A percentile compares a stretch with the other conserved stretches of the same genome.
Evolutionary conservation across 2,797 vertebrate genomes (phyloP).

Genomic region (Lacerta viridis): DNA sequence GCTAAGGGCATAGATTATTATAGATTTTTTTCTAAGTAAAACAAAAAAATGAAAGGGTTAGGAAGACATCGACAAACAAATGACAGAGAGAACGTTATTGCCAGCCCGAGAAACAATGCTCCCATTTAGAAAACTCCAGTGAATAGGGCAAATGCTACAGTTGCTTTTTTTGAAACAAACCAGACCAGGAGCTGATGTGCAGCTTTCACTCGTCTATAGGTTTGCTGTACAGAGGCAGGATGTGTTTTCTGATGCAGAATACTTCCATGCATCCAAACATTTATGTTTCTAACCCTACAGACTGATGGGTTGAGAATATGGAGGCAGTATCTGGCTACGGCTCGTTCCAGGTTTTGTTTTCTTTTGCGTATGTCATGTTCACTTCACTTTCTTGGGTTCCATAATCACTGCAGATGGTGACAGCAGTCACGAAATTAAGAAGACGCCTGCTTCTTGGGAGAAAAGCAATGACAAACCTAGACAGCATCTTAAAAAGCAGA

Average conservation of each 20-base stretch:
- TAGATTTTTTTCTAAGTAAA: too few relatives aligned
- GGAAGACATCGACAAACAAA: background rate
- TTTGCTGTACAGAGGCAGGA: background rate
- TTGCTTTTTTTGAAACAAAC: background rate
- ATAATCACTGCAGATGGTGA: too few relatives aligned
- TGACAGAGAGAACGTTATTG: background rate
- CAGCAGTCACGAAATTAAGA: too few relatives aligned
- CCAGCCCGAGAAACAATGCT: background rate
- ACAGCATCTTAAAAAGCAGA: too few relatives aligned
- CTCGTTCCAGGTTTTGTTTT: background rate
- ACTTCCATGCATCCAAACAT: background rate
- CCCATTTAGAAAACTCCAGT: background rate
- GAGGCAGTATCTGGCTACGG: background rate
- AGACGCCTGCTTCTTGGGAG: too few relatives aligned
- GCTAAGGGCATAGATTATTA: too few relatives aligned
- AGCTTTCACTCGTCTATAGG: background rate
- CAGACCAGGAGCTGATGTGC: background rate
- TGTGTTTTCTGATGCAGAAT: background rate
- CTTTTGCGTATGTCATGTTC: too few relatives aligned
- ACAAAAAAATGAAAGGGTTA: background rate
- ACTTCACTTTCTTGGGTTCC: too few relatives aligned
- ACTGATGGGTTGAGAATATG: background rate
- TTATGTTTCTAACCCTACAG: background rate
- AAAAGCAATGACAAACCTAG: too few relatives aligned
- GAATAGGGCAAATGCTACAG: background rate